Evolutionary conservation across 1,140 invertebrate species (phyloP), one percentile per base, ranked within the genome.

Genomic region (Cotesia vestalis): DNA sequence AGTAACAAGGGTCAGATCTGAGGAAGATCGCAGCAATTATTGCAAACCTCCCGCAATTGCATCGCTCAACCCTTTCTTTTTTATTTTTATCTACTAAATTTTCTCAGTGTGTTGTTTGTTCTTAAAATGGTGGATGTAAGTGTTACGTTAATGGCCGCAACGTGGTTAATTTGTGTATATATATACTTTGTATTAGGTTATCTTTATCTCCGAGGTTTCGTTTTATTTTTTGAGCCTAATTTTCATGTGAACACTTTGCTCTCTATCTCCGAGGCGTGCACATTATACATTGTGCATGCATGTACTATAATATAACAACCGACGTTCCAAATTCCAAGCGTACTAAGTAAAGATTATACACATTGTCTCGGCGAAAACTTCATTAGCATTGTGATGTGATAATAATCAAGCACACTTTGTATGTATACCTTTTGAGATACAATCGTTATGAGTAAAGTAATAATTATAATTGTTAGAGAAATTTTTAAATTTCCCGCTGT

Each of bases 1-100:
- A 60, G 63, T 67, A 71, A 74, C 73, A 74, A 74, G 73, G 73
- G 73, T 74, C 64, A 74, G 73, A 74, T 74, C 64, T 57, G 69
- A 63, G 59, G 69, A 60, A 63, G 69, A 74, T 74, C 73, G 69
- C 61, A 59, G 69, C 53, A 66, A 55, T 71, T 70, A 74, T 74
- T 74, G 46, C 61, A 68, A 61, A 59, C 55, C 60, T 60, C 40
- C 64, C 46, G 51, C 60, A 59, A 20, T 62, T 27, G 35, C 66
- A 35, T 62, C 61, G 53, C 38, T 52, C 34, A 38, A 36, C 52
- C 35, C 20, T 27, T 69, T 73, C 36, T 12, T 17, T 52, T 66
- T 66, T 40, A 52, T 59, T 17, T 67, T 67, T 12, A 27, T 67
- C 27, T 40, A 17, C 51, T 46, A 8, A 9, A 67, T 35, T 53